Base-by-base conservation (phyloP, 1,140 invertebrate genomes). In the Oryctes rhinoceros region DNA sequence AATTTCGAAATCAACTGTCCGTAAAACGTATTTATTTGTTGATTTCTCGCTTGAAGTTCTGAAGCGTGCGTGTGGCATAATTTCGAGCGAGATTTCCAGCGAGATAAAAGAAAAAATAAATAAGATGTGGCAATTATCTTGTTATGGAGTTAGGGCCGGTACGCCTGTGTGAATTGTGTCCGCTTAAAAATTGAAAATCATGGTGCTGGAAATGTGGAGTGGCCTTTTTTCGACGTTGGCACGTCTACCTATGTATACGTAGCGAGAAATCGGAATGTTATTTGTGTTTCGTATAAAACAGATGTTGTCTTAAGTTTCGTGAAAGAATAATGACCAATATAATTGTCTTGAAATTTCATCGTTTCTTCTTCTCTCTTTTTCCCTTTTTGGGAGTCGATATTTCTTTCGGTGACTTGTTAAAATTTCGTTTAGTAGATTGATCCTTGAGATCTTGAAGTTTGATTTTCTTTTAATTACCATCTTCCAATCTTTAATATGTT, bases 101-200 rank as follows among this genome's bases (percentile, higher is more conserved):
- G 18, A 37, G 65, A 71, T 71, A 37, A 71, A 71, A 35, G 65
- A 37, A 71, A 71, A 15, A 71, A 71, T 71, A 71, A 71, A 71
- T 71, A 71, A 71, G 35, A 71, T 2, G 20, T 71, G 65, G 65
- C 35, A 71, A 71, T 71, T 71, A 71, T 71, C 65, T 71, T 37
- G 65, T 71, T 71, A 71, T 37, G 65, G 35, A 71, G 20, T 35
- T 37, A 71, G 65, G 35, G 53, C 18, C 53, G 53, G 53, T 59
- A 18, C 13, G 24, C 20, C 18, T 71, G 13, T 71, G 18, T 71
- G 35, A 71, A 13, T 30, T 71, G 24, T 13, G 24, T 24, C 35
- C 20, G 53, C 24, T 37, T 30, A 71, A 71, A 71, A 71, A 30
- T 11, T 71, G 65, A 71, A 71, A 71, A 71, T 71, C 65, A 71